phyloP scores from a whole-genome alignment of 2,113 vertebrate species.

The Sphaerodactylus townsendi region DNA sequence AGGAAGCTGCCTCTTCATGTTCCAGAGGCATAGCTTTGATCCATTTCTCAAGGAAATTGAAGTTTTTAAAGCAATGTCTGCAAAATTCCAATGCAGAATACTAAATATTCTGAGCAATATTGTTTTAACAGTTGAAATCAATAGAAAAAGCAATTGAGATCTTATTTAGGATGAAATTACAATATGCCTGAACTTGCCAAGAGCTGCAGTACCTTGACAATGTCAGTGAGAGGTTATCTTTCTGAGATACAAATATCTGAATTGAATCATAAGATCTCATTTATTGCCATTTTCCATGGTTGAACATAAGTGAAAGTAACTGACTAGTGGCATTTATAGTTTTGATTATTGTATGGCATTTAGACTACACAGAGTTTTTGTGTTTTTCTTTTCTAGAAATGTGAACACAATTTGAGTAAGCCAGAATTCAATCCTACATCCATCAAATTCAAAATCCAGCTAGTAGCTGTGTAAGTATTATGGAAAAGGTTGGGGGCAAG shows the following conservation, averaged over 20 bases:
- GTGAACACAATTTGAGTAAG: conserved; percentile 98
- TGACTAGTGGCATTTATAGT: background rate
- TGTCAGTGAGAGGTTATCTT: background rate
- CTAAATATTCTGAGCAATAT: background rate
- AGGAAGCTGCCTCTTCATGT: background rate
- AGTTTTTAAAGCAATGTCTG: background rate
- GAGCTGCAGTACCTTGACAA: background rate
- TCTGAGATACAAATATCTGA: background rate
- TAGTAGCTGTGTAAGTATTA: conserved; percentile 96
- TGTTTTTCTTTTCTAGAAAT: conserved; percentile 83
- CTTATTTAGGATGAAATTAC: background rate
- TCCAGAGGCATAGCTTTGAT: background rate
- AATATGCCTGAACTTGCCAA: too few species aligned
- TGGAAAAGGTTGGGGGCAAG: fast-evolving
- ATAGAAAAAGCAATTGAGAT: background rate
- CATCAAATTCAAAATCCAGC: conserved; percentile 99
- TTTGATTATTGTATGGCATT: background rate
- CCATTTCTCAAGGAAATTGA: background rate
- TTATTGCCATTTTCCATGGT: background rate
- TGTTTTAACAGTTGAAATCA: background rate
- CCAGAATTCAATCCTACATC: conserved; percentile 99
- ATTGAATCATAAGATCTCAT: fast-evolving
- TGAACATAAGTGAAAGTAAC: fast-evolving
- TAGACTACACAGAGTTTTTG: background rate
- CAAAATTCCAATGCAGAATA: background rate